A percentile compares a stretch with the other conserved stretches of the same genome.
Conservation (phyloP, 2,113 vertebrate genomes). For the Andinoacara biseriatus region DNA sequence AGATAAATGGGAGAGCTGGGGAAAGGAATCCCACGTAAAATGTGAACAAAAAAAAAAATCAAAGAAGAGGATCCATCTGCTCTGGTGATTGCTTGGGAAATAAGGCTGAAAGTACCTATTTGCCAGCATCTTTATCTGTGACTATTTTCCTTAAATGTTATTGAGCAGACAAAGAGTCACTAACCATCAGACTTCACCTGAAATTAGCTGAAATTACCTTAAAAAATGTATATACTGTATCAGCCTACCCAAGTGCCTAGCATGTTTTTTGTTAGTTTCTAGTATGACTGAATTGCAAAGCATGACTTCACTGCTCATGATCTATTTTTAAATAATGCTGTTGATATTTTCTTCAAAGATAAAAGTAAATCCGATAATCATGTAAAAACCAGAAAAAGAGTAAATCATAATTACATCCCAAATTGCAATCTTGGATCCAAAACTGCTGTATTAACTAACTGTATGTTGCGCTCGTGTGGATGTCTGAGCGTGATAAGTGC, state of each 20-base stretch:
- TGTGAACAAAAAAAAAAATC: not conserved
- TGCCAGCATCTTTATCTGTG: too few species aligned
- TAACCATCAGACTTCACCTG: not conserved
- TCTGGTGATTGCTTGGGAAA: not conserved
- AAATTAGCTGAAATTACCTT: too few species aligned
- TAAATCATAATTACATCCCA: constrained; percentile 56
- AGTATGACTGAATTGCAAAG: not conserved
- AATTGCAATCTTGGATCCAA: constrained; percentile 51
- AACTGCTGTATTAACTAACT: constrained; percentile 39
- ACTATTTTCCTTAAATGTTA: too few species aligned
- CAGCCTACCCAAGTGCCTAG: not conserved
- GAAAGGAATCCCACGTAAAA: not conserved
- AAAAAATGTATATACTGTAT: too few species aligned
- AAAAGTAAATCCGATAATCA: constrained; percentile 22
- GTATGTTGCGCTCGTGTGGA: constrained; percentile 21
- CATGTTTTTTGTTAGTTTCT: not conserved
- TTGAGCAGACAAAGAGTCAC: too few species aligned
- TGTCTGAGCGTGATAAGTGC: constrained; percentile 41
- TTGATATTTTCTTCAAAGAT: constrained; percentile 9
- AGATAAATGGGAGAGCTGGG: too few species aligned
- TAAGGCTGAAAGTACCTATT: not conserved
- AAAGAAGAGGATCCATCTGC: not conserved
- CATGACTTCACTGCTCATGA: not conserved
- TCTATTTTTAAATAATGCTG: constrained; percentile 1
- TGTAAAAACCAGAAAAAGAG: constrained; percentile 28